Percentiles rank a stretch among this genome's conserved stretches.
phyloP scores from a whole-genome alignment of 2,113 vertebrate genomes.

The Anthoscopus minutus region DNA sequence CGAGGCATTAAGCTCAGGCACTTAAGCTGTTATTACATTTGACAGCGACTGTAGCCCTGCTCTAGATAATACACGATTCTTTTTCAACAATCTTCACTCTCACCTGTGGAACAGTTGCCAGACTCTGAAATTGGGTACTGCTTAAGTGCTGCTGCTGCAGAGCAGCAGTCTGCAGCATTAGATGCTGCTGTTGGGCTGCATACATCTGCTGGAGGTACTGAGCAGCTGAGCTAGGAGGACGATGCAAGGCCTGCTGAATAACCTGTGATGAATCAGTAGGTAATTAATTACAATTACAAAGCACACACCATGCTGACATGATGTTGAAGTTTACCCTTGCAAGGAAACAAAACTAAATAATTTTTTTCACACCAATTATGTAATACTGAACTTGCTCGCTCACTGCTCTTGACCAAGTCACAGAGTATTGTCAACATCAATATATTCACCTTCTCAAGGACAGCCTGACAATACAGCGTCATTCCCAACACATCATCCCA shows the following conservation, averaged over 20 bases:
- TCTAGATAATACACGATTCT: not conserved
- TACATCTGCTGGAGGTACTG: constrained; percentile 97
- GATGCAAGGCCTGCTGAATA: constrained; percentile 89
- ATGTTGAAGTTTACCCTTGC: not conserved
- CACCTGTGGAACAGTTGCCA: constrained; percentile 87
- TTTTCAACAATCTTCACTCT: constrained; percentile 35
- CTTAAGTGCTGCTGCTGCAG: constrained; percentile 84
- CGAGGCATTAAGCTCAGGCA: constrained; percentile 37
- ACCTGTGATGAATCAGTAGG: constrained; percentile 74
- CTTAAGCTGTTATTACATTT: constrained; percentile 40
- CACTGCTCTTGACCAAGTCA: not conserved
- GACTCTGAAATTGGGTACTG: constrained; percentile 84
- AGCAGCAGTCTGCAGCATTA: constrained; percentile 91
- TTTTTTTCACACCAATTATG: not conserved
- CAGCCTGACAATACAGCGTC: not conserved
- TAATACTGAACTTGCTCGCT: not conserved
- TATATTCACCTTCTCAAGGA: not conserved
- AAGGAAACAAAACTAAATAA: not conserved
- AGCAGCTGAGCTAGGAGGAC: constrained; percentile 87
- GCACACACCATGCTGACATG: not conserved
- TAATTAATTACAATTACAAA: constrained; percentile 48
- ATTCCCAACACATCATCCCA: not conserved
- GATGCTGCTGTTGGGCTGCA: constrained; percentile 90
- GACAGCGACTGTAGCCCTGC: not conserved
- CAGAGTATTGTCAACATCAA: not conserved